Conservation (phyloP, 2,113 vertebrate genomes). For the Myocastor coypus region DNA sequence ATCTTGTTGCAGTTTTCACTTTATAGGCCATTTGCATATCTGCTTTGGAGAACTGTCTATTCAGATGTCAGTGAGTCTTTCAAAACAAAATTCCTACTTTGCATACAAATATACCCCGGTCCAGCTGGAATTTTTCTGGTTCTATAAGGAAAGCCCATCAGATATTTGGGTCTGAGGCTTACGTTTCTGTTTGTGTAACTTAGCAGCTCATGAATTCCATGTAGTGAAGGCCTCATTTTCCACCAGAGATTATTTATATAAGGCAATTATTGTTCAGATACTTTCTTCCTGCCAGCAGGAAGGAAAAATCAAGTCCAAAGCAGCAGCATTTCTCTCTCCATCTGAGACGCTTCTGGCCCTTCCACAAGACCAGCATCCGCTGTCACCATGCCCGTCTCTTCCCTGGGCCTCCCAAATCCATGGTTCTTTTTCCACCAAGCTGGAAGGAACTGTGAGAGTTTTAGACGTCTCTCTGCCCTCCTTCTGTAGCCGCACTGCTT, state of each 20-base stretch:
- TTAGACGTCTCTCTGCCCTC: background rate
- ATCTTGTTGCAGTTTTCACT: background rate
- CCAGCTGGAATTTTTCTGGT: background rate
- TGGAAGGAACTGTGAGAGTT: rapidly evolving
- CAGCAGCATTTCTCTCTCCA: background rate
- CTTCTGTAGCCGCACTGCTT: background rate
- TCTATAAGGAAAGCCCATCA: background rate
- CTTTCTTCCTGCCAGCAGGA: background rate
- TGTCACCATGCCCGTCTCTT: background rate
- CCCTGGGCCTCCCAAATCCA: background rate
- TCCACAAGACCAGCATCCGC: background rate
- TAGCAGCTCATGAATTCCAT: background rate
- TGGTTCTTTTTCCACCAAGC: background rate
- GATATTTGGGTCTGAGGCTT: background rate
- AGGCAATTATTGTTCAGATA: too few relatives aligned
- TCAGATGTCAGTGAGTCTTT: background rate
- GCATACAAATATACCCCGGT: background rate
- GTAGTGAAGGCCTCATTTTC: background rate
- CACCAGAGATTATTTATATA: background rate
- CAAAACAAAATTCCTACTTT: background rate
- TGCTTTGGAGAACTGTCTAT: background rate
- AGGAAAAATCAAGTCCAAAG: background rate
- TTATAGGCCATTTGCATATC: background rate
- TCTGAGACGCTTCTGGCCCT: background rate
- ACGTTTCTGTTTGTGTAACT: background rate